Conservation (phyloP, 2,113 vertebrate species). For the Centropus unirufus region DNA sequence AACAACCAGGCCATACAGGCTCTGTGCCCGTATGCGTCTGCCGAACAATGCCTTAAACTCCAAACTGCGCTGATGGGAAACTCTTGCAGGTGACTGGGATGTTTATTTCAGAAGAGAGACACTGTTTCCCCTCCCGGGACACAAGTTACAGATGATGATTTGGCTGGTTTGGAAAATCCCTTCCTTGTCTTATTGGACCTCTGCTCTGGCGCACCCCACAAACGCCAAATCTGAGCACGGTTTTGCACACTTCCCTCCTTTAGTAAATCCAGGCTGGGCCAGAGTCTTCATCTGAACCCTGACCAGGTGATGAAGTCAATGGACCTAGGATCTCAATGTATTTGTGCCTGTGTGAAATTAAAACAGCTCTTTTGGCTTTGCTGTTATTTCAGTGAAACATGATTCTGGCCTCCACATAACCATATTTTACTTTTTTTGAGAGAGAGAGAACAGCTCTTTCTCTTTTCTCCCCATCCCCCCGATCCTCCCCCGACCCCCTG, state of each 20-base stretch:
- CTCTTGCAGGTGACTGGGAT: neutral
- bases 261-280: neutral
- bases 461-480: neutral
- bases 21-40: neutral
- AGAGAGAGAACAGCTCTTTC: neutral
- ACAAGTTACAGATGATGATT: neutral
- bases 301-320: neutral
- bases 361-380: neutral
- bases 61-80: neutral
- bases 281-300: neutral
- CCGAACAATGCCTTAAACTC: neutral
- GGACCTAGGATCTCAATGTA: neutral
- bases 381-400: neutral
- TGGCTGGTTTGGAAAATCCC: neutral
- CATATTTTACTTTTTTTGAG: neutral
- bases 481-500: neutral
- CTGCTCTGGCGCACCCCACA: fast-evolving
- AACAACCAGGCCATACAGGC: neutral
- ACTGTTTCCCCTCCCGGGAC: neutral
- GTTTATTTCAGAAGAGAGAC: neutral
- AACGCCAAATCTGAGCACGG: neutral
- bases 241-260: neutral
- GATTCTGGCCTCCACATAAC: neutral
- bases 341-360: neutral
- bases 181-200: neutral